Evolutionary conservation across 2,113 vertebrate species (phyloP).

Genomic region (Festucalex cinctus): DNA sequence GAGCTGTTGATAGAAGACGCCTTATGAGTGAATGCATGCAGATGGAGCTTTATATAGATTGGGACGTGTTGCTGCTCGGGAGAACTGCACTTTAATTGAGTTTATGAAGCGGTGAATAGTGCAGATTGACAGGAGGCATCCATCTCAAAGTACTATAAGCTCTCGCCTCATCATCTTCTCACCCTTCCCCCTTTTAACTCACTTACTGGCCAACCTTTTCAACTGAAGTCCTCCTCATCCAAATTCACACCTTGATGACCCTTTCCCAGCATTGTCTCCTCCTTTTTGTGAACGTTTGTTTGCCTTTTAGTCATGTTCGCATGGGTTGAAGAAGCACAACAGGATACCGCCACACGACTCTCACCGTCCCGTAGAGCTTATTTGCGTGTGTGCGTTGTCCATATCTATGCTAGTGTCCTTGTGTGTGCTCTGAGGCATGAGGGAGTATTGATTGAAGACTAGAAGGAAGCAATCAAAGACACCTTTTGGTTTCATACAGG

Average conservation of each 20-base stretch:
- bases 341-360: slow-evolving; percentile 4
- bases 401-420: background rate
- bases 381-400: slow-evolving; percentile 8
- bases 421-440: slow-evolving; percentile 4
- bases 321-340: background rate
- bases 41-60: slow-evolving; percentile 43
- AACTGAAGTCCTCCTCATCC: background rate
- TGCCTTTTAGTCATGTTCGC: background rate
- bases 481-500: background rate
- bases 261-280: background rate
- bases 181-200: slow-evolving; percentile 40
- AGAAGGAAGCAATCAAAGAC: slow-evolving; percentile 7
- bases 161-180: slow-evolving; percentile 10
- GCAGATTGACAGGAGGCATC: slow-evolving; percentile 60
- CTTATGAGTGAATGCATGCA: slow-evolving; percentile 13
- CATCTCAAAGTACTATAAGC: slow-evolving; percentile 40
- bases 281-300: no score
- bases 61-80: slow-evolving; percentile 36
- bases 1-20: background rate
- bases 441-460: slow-evolving; percentile 29
- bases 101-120: slow-evolving; percentile 60
- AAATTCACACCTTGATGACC: background rate
- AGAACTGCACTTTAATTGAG: slow-evolving; percentile 60
- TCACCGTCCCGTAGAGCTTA: slow-evolving; percentile 38
- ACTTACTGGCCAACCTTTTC: slow-evolving; percentile 28